Percentiles rank a stretch among this genome's conserved stretches.
phyloP scores from a whole-genome alignment of 2,113 vertebrate species.

The Nyctibius bracteatus region DNA sequence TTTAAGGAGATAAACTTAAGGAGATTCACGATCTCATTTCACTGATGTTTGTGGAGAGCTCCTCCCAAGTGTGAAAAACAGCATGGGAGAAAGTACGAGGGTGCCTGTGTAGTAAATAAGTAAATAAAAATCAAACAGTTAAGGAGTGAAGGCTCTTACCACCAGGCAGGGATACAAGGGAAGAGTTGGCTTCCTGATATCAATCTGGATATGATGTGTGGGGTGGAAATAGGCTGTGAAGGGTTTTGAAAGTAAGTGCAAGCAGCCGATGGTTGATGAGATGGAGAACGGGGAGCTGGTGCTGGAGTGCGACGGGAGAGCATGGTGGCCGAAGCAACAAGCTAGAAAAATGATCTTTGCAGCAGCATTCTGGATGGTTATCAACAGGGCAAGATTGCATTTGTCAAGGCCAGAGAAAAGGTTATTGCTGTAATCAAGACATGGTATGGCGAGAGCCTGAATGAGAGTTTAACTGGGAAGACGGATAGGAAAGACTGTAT shows the following conservation, averaged over 20 bases:
- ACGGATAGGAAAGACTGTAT: background rate
- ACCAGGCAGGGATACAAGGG: rapidly evolving
- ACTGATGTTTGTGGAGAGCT: background rate
- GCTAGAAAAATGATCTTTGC: background rate
- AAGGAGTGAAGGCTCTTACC: background rate
- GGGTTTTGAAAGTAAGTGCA: background rate
- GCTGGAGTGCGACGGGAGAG: background rate
- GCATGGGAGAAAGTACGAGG: background rate
- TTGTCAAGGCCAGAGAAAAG: constrained; percentile 37
- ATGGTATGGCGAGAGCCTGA: background rate
- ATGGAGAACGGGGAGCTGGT: background rate
- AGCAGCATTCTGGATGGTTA: background rate
- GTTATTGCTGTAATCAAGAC: constrained; percentile 11
- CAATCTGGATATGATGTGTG: background rate
- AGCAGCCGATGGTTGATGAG: background rate
- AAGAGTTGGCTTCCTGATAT: background rate
- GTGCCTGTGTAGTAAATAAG: background rate
- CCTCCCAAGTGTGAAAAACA: background rate
- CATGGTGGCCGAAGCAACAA: rapidly evolving
- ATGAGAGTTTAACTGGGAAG: constrained; percentile 17
- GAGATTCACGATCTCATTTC: background rate
- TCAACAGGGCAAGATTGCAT: constrained; percentile 10
- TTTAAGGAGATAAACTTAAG: background rate
- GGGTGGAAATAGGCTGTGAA: background rate
- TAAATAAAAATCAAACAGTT: background rate